These are phyloP conservation scores for Lethrus apterus DNA, from an alignment of 1,140 invertebrate genomes.

Conservation along the genomic window DNA sequence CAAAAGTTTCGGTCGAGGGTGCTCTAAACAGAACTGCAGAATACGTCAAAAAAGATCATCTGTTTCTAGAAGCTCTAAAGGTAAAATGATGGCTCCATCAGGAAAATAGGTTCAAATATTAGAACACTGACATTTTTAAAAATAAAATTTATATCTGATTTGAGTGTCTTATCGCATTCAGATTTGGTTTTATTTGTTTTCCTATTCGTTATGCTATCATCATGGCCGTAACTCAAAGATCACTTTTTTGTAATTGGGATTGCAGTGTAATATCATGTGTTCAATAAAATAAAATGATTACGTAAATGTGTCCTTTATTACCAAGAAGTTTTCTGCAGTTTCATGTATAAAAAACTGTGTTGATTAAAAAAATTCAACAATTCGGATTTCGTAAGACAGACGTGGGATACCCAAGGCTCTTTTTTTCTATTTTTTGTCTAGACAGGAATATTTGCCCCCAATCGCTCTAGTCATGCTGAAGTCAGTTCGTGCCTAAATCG, in stretches of 20 bases:
- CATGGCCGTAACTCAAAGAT: too few species aligned
- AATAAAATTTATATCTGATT: neutral
- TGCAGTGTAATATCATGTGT: too few species aligned
- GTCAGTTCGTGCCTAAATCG: too few species aligned
- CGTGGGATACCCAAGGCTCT: neutral
- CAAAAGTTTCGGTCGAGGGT: conserved; percentile 46
- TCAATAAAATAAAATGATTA: too few species aligned
- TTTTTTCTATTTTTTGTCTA: neutral
- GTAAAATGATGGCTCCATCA: conserved; percentile 41
- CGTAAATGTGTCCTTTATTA: too few species aligned
- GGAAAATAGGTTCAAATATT: neutral
- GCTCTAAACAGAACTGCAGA: conserved; percentile 46
- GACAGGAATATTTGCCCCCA: neutral
- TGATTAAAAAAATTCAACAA: neutral
- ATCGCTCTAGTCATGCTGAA: too few species aligned
- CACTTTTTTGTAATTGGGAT: too few species aligned
- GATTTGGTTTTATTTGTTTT: too few species aligned
- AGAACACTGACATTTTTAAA: neutral
- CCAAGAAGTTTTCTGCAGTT: too few species aligned
- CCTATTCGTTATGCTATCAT: too few species aligned
- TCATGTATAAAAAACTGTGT: neutral
- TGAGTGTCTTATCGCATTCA: neutral
- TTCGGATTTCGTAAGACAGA: neutral
- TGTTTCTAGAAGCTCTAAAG: conserved; percentile 55
- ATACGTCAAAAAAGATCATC: conserved; percentile 48